Percentiles rank a stretch among this genome's conserved stretches.
phyloP scores from a whole-genome alignment of 2,797 vertebrate genomes.

The Gorsachius magnificus region DNA sequence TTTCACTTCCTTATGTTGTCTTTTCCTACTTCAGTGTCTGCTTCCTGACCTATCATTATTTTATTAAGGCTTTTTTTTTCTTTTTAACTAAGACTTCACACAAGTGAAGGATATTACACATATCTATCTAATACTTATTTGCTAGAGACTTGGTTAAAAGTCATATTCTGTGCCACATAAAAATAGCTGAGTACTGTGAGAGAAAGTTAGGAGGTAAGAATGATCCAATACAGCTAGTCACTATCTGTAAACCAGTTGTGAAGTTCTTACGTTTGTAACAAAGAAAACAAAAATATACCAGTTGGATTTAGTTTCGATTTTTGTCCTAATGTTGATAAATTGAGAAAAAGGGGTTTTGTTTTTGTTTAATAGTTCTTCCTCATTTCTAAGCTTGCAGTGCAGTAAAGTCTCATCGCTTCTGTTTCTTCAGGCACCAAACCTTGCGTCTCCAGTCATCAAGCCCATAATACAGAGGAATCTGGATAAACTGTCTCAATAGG shows the following conservation, averaged over 20 bases:
- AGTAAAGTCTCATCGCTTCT: not conserved
- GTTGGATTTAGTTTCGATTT: not conserved
- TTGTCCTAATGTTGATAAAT: not conserved
- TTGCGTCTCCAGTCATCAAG: not conserved
- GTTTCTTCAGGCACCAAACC: not conserved
- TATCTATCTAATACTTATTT: not conserved
- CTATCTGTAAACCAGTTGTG: not conserved
- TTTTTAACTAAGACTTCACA: not conserved
- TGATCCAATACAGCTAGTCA: not conserved
- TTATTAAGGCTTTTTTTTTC: not conserved
- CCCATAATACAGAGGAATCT: not conserved
- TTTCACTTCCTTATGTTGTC: not conserved
- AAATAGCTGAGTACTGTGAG: not conserved
- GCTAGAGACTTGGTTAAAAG: not conserved
- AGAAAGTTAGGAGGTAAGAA: not conserved
- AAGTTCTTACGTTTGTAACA: not conserved
- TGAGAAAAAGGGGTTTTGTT: accelerated
- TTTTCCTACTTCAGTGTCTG: not conserved
- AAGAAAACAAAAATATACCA: not conserved
- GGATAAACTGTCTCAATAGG: not conserved
- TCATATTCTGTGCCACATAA: not conserved
- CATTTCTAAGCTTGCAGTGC: not conserved
- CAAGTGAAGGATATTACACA: not conserved
- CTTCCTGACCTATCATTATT: not conserved
- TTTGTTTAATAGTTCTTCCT: not conserved